A percentile compares a stretch with the other conserved stretches of the same genome.
Conservation (phyloP, 2,797 vertebrate species). For the Poeciliopsis infans region DNA sequence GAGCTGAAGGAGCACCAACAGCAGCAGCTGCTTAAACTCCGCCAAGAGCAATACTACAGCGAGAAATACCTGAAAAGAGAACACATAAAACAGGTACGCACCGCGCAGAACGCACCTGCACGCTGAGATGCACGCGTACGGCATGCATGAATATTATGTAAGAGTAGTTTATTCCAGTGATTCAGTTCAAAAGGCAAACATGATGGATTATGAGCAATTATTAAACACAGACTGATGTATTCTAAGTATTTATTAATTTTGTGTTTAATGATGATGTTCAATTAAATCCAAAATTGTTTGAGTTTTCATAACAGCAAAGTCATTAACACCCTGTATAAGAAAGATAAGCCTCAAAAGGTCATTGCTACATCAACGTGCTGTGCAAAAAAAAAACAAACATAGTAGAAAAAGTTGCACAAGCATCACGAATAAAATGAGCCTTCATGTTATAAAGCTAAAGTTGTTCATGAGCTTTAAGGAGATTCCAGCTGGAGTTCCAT, state of each 20-base stretch:
- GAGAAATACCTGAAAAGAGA: constrained; percentile 97
- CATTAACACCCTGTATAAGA: not conserved
- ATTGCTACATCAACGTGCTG: not conserved
- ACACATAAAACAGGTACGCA: constrained; percentile 92
- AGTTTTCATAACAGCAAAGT: not conserved
- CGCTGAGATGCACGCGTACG: no score
- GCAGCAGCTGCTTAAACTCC: constrained; percentile 91
- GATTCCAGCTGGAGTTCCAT: not conserved
- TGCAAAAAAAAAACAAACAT: not conserved
- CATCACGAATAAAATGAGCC: not conserved
- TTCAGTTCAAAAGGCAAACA: not conserved
- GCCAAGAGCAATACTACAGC: constrained; percentile 97
- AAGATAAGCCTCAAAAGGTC: not conserved
- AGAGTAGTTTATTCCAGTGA: not conserved
- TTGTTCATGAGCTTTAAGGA: not conserved
- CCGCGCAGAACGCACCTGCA: not conserved
- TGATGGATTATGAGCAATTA: not conserved
- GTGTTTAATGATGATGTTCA: not conserved
- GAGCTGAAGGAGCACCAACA: constrained; percentile 96
- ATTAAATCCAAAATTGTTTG: not conserved
- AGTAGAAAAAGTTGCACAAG: not conserved
- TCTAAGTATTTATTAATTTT: not conserved
- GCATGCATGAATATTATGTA: not conserved
- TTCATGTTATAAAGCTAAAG: not conserved
- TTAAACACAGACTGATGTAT: not conserved